Evolutionary conservation across 2,113 vertebrate genomes (phyloP), one percentile per base, ranked within the genome.

Genomic region (Bostrychus sinensis): DNA sequence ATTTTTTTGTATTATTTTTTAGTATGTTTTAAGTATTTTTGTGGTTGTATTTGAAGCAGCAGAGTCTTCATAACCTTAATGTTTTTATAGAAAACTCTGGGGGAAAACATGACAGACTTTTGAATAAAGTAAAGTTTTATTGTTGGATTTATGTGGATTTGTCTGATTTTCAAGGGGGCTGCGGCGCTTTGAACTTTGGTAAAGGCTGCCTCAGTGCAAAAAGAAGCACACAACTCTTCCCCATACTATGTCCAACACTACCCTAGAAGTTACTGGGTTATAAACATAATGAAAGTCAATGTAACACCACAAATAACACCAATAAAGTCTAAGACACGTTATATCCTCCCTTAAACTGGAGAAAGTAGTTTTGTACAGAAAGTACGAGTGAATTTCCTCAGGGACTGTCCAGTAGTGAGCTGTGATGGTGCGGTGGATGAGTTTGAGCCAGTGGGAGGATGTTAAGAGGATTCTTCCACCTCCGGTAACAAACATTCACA

Each of bases 391-490:
- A 48, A 46, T 54, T 48, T 56, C 56, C 11, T 45, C 19, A 3
- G 62, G 66, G 66, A 56, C 22, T 32, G 12, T 1, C 14, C 51
- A 26, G 48, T 7, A 54, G 46, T 28, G 30, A 71, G 39, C 30
- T 36, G 10, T 37, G 39, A 60, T 34, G 26, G 67, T 53, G 74
- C 23, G 45, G 42, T 30, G 50, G 60, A 78, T 86, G 56, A 64
- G 50, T 58, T 39, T 23, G 25, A 30, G 58, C 30, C 8, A 0
- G 42, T 34, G 68, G 43, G 61, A 68, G 36, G 62, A 51, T 54
- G 59, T 69, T 84, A 70, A 76, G 77, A 84, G 64, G 62, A 77
- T 78, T 56, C 17, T 56, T 56, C 73, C 75, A 70, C 62, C 59
- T 60, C 58, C 17, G n/a, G 38, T 62, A 0, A 39, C 50, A 71